Conservation (phyloP, 2,113 vertebrate genomes). For the Phrynocephalus versicolor region DNA sequence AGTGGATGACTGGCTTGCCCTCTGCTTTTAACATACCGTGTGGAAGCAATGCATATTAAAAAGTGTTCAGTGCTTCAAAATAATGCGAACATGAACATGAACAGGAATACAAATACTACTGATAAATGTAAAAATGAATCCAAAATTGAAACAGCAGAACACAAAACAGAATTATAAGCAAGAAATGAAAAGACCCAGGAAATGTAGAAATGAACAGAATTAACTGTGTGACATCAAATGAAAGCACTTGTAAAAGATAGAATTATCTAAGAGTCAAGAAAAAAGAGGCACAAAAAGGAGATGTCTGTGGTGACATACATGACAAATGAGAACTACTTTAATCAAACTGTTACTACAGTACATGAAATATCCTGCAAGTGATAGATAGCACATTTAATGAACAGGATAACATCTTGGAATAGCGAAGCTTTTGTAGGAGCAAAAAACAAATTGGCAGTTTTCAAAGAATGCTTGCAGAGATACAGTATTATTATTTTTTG, state of each 20-base stretch:
- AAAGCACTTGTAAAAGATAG: not conserved
- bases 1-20: not conserved
- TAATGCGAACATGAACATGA: not conserved
- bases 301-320: not conserved
- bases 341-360: not conserved
- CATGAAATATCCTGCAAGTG: not conserved
- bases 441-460: not conserved
- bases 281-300: not conserved
- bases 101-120: not conserved
- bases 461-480: not conserved
- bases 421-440: not conserved
- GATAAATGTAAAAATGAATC: no score
- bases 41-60: not conserved
- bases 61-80: not conserved
- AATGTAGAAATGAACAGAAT: not conserved
- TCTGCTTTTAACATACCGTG: not conserved
- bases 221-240: not conserved
- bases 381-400: conserved; percentile 6
- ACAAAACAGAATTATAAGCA: no score
- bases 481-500: not conserved
- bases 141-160: no score
- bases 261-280: not conserved
- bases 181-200: not conserved
- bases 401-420: not conserved
- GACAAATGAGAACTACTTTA: conserved; percentile 2